phyloP scores from a whole-genome alignment of 1,140 invertebrate species.

The Coenobita brevimanus region DNA sequence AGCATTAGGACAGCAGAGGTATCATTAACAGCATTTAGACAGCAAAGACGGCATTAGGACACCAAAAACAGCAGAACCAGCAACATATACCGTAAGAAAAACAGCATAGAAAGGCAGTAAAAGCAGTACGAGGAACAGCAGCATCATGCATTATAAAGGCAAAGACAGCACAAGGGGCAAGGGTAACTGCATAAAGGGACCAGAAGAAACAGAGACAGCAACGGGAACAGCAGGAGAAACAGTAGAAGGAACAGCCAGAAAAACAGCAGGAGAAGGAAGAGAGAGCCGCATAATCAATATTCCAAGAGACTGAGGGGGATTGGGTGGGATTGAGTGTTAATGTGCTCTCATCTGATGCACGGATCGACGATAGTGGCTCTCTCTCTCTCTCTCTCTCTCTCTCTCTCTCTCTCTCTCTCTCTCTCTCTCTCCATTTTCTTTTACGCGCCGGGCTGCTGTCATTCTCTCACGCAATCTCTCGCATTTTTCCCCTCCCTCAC shows the following conservation, averaged over 20 bases:
- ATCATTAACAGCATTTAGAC: not conserved
- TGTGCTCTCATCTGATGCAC: slow-evolving; percentile 38
- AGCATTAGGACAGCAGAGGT: not conserved
- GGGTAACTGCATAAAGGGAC: not conserved
- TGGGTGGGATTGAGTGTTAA: slow-evolving; percentile 32
- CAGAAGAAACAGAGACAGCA: no score
- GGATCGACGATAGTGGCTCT: slow-evolving; percentile 42
- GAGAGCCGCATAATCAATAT: slow-evolving; percentile 54
- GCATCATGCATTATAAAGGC: no score
- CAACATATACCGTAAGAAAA: not conserved
- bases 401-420: no score
- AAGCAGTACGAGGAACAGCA: not conserved
- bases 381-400: no score
- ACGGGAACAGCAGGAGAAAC: no score
- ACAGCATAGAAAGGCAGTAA: not conserved
- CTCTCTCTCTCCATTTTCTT: no score
- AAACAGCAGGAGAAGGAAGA: slow-evolving; percentile 5
- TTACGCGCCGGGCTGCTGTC: no score
- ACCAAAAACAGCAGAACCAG: not conserved
- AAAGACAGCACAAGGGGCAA: no score
- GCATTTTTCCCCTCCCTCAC: no score
- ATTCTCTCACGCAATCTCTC: not conserved
- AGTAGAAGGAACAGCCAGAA: no score
- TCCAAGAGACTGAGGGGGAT: slow-evolving; percentile 23
- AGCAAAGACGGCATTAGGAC: not conserved